Base-by-base conservation (phyloP, 2,113 vertebrate genomes). In the Macroglossus sobrinus region DNA sequence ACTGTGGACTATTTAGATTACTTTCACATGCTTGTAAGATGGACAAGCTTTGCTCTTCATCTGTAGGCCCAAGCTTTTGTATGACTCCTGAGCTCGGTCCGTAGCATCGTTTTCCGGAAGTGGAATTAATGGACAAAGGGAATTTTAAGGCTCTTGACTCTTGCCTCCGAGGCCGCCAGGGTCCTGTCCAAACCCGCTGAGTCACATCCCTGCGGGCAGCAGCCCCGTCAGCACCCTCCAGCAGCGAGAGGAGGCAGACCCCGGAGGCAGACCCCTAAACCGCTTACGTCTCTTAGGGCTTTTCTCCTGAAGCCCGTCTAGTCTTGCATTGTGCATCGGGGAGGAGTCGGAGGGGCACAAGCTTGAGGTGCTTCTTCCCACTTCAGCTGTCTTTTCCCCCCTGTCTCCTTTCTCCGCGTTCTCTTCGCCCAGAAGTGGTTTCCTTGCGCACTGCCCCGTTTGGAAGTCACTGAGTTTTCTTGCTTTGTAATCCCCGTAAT, bases 401-500 rank as follows among this genome's bases (percentile, higher is more conserved):
- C 22, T 53, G 78, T 94, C 64, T 69, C 72, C 92, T 97, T 91
- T 91, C 85, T 57, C 61, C 94, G 74, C 33, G 50, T 15, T 84
- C 5, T 0, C 61, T 96, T 97, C 95, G 53, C 75, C 55, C 96
- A 96, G 88, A 93, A 95, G 74, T 61, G 84, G 5, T 96, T 97
- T 97, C 91, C 61, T 75, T 97, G 4, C 0, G 92, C 84, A 93
- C 91, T 89, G 19, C 57, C 87, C 79, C 82, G 19, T 97, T 98
- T 97, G 95, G 95, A 98, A 97, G 91, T 92, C 93, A 95, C 75
- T 85, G n/a, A 90, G 26, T 97, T 86, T 72, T 78, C 91, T 84
- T 97, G 95, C 74, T 88, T 96, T 97, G 97, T 97, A 98, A 98
- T 97, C 97, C 93, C 89, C 97, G 97, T 96, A 96, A 96, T 98